A percentile compares a stretch with the other conserved stretches of the same genome.
These are phyloP conservation scores for Volucella inflata DNA, from an alignment of 2,888 invertebrate genomes.

Conservation along the genomic window DNA sequence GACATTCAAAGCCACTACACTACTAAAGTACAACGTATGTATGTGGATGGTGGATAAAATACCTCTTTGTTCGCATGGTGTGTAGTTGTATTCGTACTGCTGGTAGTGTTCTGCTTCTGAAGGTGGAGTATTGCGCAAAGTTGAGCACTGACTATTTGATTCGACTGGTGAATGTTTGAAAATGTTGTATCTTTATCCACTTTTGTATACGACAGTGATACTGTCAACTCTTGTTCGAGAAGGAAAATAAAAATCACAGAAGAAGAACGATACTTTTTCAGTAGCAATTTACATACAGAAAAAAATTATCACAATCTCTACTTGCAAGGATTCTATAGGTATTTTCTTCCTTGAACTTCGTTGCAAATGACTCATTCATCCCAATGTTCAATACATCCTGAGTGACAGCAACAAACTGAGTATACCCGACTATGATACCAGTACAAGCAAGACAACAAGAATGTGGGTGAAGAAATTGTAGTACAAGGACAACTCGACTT, in stretches of 20 bases:
- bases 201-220: background rate
- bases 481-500: slow-evolving; percentile 51
- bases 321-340: slow-evolving; percentile 53
- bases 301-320: slow-evolving; percentile 52
- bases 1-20: slow-evolving; percentile 2
- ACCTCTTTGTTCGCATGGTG: too few relatives aligned
- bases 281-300: slow-evolving; percentile 57
- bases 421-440: background rate
- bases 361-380: slow-evolving; percentile 33
- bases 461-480: slow-evolving; percentile 28
- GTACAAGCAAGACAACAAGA: background rate
- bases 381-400: slow-evolving; percentile 25
- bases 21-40: background rate
- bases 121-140: background rate
- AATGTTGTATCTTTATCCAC: background rate
- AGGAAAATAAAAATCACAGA: slow-evolving; percentile 24
- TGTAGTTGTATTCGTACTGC: slow-evolving; percentile 24
- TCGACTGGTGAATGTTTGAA: too few relatives aligned
- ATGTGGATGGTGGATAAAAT: too few relatives aligned
- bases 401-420: slow-evolving; percentile 29
- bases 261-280: slow-evolving; percentile 5
- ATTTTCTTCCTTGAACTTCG: slow-evolving; percentile 26
- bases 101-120: background rate
- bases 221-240: slow-evolving; percentile 13
- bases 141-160: background rate